Base-by-base conservation (phyloP, 1,140 invertebrate species). In the Ruditapes philippinarum region DNA sequence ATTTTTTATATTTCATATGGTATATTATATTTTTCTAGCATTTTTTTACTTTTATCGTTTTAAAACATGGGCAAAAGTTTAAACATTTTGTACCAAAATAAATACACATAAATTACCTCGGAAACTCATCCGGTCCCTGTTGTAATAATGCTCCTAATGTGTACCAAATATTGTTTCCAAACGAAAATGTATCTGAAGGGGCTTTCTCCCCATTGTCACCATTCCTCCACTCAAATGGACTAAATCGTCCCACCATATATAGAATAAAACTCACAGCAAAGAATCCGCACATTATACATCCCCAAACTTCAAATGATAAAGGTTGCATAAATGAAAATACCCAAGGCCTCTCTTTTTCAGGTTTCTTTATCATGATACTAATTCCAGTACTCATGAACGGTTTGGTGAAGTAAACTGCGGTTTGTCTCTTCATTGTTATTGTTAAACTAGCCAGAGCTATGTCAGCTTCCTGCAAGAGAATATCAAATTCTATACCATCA, bases 321-420 rank as follows among this genome's bases (percentile, higher is more conserved):
- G 99, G 99, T 95, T 98, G 98, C 94, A 99, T 97, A 96, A 99
- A 99, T 93, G 98, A 99, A 96, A 99, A 99, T 5, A 99, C 98
- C 22, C 98, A 98, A 49, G 96, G 96, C 94, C 98, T 98, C 94
- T 98, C 98, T 96, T 99, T 99, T 89, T 98, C 97, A 11, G 98
- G 98, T 95, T 99, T 99, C 96, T 99, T 99, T 93, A 99, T 99
- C 98, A 99, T 99, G 92, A 99, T 99, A 91, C 98, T 99, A 93
- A 99, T 99, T 80, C 99, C 98, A 19, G 99, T 97, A 12, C 98
- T 98, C 97, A 99, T 98, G 96, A 99, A 99, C 0, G 99, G 99
- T 96, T 99, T 99, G 92, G 98, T 99, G 92, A 97, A 97, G 95
- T 99, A 99, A 87, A 99, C 98, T 57, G 99, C 98, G 92, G 98